Percentiles rank a stretch among this genome's conserved stretches.
These are phyloP conservation scores for Aphelinus atriplicis DNA, from an alignment of 1,140 invertebrate species.

Conservation along the genomic window DNA sequence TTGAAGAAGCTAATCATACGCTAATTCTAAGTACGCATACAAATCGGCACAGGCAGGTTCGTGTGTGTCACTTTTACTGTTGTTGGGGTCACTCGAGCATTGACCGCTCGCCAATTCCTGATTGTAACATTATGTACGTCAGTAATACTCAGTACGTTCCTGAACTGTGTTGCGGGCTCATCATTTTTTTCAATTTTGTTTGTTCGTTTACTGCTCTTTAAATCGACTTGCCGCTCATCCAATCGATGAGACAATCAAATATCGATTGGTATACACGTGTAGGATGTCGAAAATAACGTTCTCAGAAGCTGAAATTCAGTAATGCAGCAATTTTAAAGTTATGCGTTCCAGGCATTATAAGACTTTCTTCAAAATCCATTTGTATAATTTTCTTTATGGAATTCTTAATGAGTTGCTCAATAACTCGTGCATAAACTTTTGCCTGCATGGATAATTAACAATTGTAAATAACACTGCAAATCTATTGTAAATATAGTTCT, in stretches of 20 bases:
- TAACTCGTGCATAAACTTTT: no score
- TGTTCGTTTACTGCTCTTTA: constrained; percentile 19
- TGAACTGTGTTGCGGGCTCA: constrained; percentile 34
- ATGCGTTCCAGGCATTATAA: neutral
- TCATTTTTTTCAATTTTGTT: constrained; percentile 35
- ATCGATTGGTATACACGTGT: constrained; percentile 18
- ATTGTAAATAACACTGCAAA: no score
- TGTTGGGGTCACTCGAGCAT: constrained; percentile 61
- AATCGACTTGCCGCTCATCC: constrained; percentile 11
- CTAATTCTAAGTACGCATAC: neutral
- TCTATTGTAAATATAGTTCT: no score
- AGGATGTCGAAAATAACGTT: constrained; percentile 36
- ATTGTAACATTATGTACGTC: constrained; percentile 38
- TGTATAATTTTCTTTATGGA: constrained; percentile 21
- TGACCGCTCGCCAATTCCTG: constrained; percentile 54
- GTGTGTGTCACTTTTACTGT: constrained; percentile 60
- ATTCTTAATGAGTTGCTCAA: neutral
- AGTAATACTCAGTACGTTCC: constrained; percentile 28
- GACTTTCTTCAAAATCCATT: neutral
- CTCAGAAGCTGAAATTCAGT: constrained; percentile 22
- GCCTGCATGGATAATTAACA: no score
- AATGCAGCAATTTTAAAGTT: constrained; percentile 10
- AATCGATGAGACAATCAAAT: constrained; percentile 38
- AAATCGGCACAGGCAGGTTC: constrained; percentile 31
- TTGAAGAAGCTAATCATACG: no score